phyloP scores from a whole-genome alignment of 92 coral and sea anemone genomes.

The Galaxea fascicularis region DNA sequence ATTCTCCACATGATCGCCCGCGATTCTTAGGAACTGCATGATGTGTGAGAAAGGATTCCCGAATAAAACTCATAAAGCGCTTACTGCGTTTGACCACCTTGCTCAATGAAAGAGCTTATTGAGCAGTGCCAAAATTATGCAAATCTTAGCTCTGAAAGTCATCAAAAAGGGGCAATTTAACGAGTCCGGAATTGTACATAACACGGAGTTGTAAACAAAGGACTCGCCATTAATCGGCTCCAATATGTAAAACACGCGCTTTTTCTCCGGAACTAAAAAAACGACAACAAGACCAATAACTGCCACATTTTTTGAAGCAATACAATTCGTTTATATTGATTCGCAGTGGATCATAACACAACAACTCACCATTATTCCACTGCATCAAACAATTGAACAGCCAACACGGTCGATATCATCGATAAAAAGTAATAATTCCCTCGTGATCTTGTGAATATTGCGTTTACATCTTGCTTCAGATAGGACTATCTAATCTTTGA shows the following conservation, averaged over 20 bases:
- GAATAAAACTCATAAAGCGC: not conserved
- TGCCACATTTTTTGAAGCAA: not conserved
- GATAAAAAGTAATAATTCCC: not conserved
- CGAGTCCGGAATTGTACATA: conserved; percentile 37
- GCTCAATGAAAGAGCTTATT: conserved; percentile 19
- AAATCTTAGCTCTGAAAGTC: conserved; percentile 26
- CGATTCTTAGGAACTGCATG: conserved; percentile 54
- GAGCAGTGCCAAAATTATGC: conserved; percentile 29
- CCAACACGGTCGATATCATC: not conserved
- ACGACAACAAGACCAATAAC: not conserved
- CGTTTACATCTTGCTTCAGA: not conserved
- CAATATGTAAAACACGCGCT: not conserved
- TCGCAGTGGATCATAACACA: not conserved
- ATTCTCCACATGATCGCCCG: conserved; percentile 44
- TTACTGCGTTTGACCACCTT: not conserved
- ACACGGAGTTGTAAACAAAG: conserved; percentile 22
- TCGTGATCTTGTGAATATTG: not conserved
- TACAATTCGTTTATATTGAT: conserved; percentile 6
- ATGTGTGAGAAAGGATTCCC: not conserved
- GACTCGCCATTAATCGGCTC: not conserved
- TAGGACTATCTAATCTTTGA: not conserved
- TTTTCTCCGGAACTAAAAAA: not conserved
- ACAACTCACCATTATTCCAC: conserved; percentile 41
- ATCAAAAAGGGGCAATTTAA: conserved; percentile 35
- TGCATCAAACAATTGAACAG: conserved; percentile 14